phyloP scores from a whole-genome alignment of 2,888 invertebrate genomes.

The Leucophora obtusa region DNA sequence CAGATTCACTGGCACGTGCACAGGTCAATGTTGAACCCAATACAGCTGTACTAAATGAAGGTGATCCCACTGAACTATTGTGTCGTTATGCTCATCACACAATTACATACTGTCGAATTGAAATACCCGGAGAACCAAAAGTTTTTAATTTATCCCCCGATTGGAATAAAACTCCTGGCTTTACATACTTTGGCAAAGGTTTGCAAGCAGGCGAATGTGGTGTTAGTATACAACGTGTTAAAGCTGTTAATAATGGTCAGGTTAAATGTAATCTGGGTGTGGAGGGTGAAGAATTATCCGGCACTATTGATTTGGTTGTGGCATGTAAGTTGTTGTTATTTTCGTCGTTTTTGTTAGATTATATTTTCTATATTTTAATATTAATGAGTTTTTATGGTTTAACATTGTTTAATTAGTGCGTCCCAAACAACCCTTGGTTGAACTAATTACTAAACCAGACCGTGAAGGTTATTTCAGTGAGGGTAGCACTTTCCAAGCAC shows the following conservation, averaged over 20 bases:
- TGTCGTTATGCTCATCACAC: conserved; percentile 73
- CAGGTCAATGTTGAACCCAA: conserved; percentile 76
- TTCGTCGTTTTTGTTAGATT: not conserved
- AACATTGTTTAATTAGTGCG: conserved; percentile 69
- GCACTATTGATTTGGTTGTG: conserved; percentile 83
- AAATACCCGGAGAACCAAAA: conserved; percentile 79
- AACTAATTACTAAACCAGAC: conserved; percentile 69
- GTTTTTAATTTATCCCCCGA: conserved; percentile 80
- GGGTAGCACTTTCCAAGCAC: conserved; percentile 83
- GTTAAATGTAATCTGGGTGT: conserved; percentile 84
- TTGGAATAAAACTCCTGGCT: conserved; percentile 78
- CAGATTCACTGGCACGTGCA: conserved; percentile 74
- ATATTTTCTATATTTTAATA: not conserved
- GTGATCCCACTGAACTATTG: conserved; percentile 75
- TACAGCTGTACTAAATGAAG: conserved; percentile 75
- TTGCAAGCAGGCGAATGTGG: conserved; percentile 85
- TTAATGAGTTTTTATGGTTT: not conserved
- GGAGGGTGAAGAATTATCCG: conserved; percentile 81
- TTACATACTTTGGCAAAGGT: conserved; percentile 80
- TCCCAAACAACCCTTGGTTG: conserved; percentile 76
- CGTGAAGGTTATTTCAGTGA: conserved; percentile 78
- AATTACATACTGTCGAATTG: conserved; percentile 79
- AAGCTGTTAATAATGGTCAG: conserved; percentile 84
- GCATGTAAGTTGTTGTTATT: conserved; percentile 83
- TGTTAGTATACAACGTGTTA: conserved; percentile 82